These are phyloP conservation scores for Speoplatyrhinus poulsoni DNA, from an alignment of 2,113 vertebrate species.

Conservation along the genomic window DNA sequence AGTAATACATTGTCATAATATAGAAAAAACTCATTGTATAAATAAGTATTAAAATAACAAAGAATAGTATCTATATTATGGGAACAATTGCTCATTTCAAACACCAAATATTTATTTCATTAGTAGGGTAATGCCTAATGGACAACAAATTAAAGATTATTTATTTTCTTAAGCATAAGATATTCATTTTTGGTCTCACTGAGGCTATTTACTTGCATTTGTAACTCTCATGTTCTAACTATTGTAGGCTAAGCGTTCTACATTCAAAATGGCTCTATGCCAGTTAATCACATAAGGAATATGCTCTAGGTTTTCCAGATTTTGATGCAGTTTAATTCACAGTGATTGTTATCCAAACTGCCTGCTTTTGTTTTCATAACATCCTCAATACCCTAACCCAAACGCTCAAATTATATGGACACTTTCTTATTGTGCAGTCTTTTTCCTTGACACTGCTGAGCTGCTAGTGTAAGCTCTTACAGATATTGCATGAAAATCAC, in stretches of 20 bases:
- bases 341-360: conserved; percentile 8
- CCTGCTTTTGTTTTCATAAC: conserved; percentile 9
- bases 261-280: conserved; percentile 34
- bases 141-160: not conserved
- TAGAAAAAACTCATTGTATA: too few species aligned
- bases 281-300: conserved; percentile 20
- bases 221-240: not conserved
- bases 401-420: conserved; percentile 8
- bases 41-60: too few species aligned
- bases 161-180: not conserved
- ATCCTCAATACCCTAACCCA: conserved; percentile 9
- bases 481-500: conserved; percentile 5
- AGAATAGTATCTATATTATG: too few species aligned
- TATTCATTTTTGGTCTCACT: not conserved
- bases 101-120: not conserved
- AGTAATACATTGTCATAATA: too few species aligned
- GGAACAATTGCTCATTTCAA: not conserved
- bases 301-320: conserved; percentile 4
- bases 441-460: not conserved
- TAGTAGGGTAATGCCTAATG: not conserved
- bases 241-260: conserved; percentile 10
- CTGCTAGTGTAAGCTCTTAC: not conserved
- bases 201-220: conserved; percentile 16
- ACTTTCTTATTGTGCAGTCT: conserved; percentile 7
- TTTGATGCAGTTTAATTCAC: conserved; percentile 18